phyloP scores from a whole-genome alignment of 2,797 vertebrate genomes.

The Lagorchestes hirsutus region DNA sequence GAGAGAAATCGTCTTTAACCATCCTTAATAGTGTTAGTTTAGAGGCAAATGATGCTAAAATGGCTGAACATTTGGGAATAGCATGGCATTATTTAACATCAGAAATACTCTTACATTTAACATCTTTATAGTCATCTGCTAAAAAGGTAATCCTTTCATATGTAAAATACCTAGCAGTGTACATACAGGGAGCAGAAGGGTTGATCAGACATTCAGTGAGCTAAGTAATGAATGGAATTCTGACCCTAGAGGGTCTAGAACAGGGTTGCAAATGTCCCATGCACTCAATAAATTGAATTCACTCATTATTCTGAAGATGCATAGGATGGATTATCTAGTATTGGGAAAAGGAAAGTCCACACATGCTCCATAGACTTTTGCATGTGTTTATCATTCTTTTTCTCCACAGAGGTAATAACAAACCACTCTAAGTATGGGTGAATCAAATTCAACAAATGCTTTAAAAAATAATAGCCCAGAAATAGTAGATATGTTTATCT shows the following conservation, averaged over 20 bases:
- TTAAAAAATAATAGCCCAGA: neutral
- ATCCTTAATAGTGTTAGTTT: constrained; percentile 77
- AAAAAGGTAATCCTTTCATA: constrained; percentile 68
- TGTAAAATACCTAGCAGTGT: constrained; percentile 62
- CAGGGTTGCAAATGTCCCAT: neutral
- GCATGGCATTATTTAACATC: constrained; percentile 46
- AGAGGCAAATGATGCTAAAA: constrained; percentile 77
- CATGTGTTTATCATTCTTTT: neutral
- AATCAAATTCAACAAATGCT: neutral
- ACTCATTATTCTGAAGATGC: neutral
- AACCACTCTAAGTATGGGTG: neutral
- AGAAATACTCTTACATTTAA: constrained; percentile 69
- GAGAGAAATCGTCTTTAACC: constrained; percentile 74
- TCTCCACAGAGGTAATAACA: neutral
- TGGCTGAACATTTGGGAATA: constrained; percentile 78
- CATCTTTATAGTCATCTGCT: constrained; percentile 72
- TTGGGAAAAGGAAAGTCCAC: constrained; percentile 8
- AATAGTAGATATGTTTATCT: neutral
- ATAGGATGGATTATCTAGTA: constrained; percentile 26
- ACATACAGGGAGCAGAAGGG: constrained; percentile 42
- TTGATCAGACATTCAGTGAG: constrained; percentile 26
- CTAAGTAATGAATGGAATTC: neutral
- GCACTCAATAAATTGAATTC: neutral
- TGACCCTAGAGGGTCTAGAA: neutral
- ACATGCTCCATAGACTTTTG: neutral